Evolutionary conservation across 1,140 invertebrate species (phyloP), one percentile per base, ranked within the genome.

Genomic region (Helicoverpa zea): DNA sequence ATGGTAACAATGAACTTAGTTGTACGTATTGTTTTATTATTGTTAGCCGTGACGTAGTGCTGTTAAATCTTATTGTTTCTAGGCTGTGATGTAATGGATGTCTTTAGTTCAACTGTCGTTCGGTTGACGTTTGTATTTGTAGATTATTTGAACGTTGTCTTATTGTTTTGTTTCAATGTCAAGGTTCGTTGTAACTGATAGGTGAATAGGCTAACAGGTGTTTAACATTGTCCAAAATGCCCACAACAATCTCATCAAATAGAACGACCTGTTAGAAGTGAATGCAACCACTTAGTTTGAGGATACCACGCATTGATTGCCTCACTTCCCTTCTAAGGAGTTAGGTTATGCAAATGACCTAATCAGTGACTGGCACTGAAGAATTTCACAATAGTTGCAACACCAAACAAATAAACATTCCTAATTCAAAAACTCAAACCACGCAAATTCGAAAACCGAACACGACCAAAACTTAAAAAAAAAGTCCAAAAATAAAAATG

Each of bases 1-100:
- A 84, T 84, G 87, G 79, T 88, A 89, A 86, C 87, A 89, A 85
- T 90, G 89, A 91, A 89, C 89, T 90, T 88, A 87, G 83, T 78
- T 79, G 72, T 84, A 87, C 87, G 88, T 91, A 86, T 87, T 82
- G 81, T 84, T 80, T 80, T 85, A 86, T 84, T 85, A 86, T 89
- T 83, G 61, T 84, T 75, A 82, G 30, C 59, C 74, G 58, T 84
- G 78, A 81, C 80, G 79, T 73, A 66, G 70, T 49, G 51, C 59
- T 80, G 74, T 81, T 81, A 87, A 84, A 82, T 82, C 79, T 78
- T 85, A 82, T 83, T 83, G 82, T 85, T 66, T 82, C 66, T 79
- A 23, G 51, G 10, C 74, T 63, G 47, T 64, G 75, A 54, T 77
- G 75, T 66, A 77, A 77, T 77, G 43, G 51, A 51, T 73, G 51